A percentile compares a stretch with the other conserved stretches of the same genome.
Conservation (phyloP, 2,113 vertebrate genomes). For the Neoarius graeffei region DNA sequence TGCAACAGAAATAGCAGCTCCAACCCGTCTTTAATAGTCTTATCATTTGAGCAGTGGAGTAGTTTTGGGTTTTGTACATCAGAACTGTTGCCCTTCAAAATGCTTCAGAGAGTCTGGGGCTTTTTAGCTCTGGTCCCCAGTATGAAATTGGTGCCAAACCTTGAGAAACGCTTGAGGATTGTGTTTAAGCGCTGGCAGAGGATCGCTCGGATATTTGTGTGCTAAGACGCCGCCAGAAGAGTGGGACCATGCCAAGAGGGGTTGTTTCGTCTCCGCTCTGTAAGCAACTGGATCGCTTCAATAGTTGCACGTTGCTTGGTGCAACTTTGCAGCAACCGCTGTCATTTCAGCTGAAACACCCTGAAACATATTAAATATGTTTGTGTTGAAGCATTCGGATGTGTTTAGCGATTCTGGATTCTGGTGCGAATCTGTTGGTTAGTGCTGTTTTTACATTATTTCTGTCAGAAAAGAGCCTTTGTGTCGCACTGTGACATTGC, state of each 20-base stretch:
- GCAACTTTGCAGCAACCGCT: background rate
- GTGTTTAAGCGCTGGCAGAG: conserved; percentile 62
- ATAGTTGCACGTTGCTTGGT: conserved; percentile 34
- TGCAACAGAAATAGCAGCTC: conserved; percentile 49
- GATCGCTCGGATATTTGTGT: conserved; percentile 60
- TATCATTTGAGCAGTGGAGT: conserved; percentile 56
- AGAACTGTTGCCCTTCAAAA: conserved; percentile 66
- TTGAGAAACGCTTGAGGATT: conserved; percentile 57
- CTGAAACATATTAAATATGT: background rate
- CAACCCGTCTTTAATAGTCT: conserved; percentile 59
- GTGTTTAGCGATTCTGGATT: background rate
- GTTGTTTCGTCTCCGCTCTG: conserved; percentile 47
- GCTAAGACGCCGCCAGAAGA: conserved; percentile 54
- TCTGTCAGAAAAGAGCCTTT: background rate
- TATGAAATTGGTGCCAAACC: conserved; percentile 60
- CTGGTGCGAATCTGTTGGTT: background rate
- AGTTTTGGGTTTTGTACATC: conserved; percentile 56
- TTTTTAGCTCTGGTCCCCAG: conserved; percentile 65
- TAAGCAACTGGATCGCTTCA: conserved; percentile 53
- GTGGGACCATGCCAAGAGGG: conserved; percentile 52
- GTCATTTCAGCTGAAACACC: background rate
- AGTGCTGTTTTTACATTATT: background rate
- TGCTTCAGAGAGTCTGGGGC: conserved; percentile 64
- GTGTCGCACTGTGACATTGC: background rate
- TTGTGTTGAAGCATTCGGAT: background rate